These are phyloP conservation scores for Connochaetes taurinus DNA, from an alignment of 2,113 vertebrate genomes.

Conservation along the genomic window DNA sequence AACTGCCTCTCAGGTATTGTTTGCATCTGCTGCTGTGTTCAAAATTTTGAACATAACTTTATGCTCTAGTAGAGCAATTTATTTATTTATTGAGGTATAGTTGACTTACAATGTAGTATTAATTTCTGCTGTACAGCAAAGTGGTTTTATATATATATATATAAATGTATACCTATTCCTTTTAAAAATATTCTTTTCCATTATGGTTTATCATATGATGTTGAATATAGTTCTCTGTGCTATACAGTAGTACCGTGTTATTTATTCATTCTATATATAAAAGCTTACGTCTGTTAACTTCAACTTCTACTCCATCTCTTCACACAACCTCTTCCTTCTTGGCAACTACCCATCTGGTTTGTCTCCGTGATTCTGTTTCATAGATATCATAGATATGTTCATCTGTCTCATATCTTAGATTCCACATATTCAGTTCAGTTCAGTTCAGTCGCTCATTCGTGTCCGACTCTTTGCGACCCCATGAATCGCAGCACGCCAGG, in stretches of 20 bases:
- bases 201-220: not conserved
- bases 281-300: not conserved
- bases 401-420: not conserved
- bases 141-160: not conserved
- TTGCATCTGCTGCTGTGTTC: not conserved
- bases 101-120: not conserved
- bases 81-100: not conserved
- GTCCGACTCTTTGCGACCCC: not conserved
- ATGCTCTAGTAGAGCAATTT: not conserved
- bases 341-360: not conserved
- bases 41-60: not conserved
- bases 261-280: not conserved
- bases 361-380: not conserved
- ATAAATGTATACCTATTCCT: not conserved
- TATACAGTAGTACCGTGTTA: not conserved
- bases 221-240: not conserved
- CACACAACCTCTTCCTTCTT: not conserved
- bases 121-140: not conserved
- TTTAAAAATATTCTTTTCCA: not conserved
- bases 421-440: not conserved
- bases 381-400: not conserved
- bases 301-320: not conserved
- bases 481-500: rapidly evolving
- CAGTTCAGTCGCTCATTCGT: not conserved
- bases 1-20: not conserved